phyloP scores from a whole-genome alignment of 2,888 invertebrate genomes.

The Acronicta psi region DNA sequence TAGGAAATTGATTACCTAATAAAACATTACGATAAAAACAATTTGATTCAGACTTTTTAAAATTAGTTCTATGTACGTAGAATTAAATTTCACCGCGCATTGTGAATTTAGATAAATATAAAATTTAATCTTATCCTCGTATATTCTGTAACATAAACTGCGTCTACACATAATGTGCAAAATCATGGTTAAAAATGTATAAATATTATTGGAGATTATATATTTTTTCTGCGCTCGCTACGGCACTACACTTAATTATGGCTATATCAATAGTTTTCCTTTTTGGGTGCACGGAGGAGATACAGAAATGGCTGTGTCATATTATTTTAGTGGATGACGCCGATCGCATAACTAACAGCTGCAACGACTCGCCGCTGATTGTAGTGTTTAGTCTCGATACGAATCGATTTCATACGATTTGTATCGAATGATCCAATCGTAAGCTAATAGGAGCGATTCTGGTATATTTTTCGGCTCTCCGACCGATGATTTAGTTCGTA shows the following conservation, averaged over 20 bases:
- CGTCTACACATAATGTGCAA: constrained; percentile 5
- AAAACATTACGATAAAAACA: neutral
- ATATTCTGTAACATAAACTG: too few relatives aligned
- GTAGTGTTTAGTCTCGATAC: constrained; percentile 85
- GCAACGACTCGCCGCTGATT: constrained; percentile 80
- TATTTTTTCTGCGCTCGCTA: constrained; percentile 68
- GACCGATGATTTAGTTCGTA: constrained; percentile 84
- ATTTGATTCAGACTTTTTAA: neutral
- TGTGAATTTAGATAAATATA: too few relatives aligned
- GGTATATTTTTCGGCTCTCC: constrained; percentile 83
- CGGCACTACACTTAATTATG: constrained; percentile 74
- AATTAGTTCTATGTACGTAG: neutral
- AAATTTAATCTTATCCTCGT: too few relatives aligned
- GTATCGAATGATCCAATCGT: constrained; percentile 82
- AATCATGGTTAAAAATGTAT: neutral
- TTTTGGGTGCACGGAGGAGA: constrained; percentile 79
- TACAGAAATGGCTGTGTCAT: constrained; percentile 88
- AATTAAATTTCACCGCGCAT: neutral
- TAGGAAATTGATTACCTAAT: neutral
- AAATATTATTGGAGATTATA: constrained; percentile 6
- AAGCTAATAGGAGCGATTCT: constrained; percentile 85
- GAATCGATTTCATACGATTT: constrained; percentile 86
- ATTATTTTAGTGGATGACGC: constrained; percentile 88
- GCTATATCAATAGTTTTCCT: constrained; percentile 79
- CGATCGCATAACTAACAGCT: constrained; percentile 85